Evolutionary conservation across 2,113 vertebrate genomes (phyloP).

Genomic region (Felis chaus): DNA sequence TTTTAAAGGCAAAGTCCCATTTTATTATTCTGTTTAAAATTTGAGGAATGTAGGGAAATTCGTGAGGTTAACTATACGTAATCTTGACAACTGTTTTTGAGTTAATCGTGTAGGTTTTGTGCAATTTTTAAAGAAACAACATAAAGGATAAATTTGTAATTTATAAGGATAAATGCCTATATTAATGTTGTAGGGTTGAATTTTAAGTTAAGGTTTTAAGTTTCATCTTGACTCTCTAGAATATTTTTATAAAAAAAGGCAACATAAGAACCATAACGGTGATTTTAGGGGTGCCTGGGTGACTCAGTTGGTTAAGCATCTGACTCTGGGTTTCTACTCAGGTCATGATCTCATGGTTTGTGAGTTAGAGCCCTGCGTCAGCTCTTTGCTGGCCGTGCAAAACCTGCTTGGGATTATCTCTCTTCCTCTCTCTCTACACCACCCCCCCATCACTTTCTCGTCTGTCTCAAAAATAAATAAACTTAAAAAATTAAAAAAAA

Average conservation of each 20-base stretch:
- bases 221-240: neutral
- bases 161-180: neutral
- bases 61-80: neutral
- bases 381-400: too few species aligned
- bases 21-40: neutral
- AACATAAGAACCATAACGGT: neutral
- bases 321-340: too few species aligned
- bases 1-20: neutral
- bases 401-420: too few species aligned
- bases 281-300: neutral
- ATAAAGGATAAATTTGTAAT: neutral
- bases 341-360: too few species aligned
- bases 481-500: neutral
- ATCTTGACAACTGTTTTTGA: neutral
- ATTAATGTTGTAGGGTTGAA: neutral
- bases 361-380: too few species aligned
- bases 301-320: too few species aligned
- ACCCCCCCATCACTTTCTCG: too few species aligned
- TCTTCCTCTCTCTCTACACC: too few species aligned
- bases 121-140: neutral
- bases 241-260: neutral
- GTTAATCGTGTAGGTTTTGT: neutral
- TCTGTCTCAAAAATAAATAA: too few species aligned
- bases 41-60: neutral
- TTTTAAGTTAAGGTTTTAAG: neutral